Conservation (phyloP, 1,140 invertebrate genomes). For the Cydia strobilella region DNA sequence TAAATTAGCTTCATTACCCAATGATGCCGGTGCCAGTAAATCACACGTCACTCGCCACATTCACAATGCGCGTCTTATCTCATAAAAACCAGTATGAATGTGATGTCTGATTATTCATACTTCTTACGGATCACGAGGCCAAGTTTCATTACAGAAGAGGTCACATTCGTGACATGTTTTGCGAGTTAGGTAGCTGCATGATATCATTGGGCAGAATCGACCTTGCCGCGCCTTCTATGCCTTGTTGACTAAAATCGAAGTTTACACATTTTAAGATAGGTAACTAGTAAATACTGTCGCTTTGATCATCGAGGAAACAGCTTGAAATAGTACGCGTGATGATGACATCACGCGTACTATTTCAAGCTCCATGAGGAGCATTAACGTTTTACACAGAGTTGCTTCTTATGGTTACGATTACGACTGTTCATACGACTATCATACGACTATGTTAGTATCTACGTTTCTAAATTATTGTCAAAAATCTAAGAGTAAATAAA, state of each 20-base stretch:
- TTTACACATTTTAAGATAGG: conserved; percentile 25
- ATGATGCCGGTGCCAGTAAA: conserved; percentile 8
- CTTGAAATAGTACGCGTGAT: conserved; percentile 9
- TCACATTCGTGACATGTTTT: conserved; percentile 4
- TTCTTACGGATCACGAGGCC: not conserved
- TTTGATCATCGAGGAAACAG: not conserved
- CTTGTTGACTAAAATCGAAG: conserved; percentile 25
- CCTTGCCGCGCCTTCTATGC: conserved; percentile 44
- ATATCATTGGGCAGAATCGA: conserved; percentile 42
- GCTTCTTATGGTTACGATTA: not conserved
- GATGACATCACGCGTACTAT: no score
- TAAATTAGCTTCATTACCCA: conserved; percentile 16
- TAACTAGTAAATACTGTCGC: conserved; percentile 33
- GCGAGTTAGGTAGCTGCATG: conserved; percentile 34
- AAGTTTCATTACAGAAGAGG: not conserved
- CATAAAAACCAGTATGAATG: not conserved
- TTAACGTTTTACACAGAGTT: not conserved
- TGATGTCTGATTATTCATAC: not conserved
- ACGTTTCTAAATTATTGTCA: not conserved
- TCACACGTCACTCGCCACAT: conserved; percentile 29
- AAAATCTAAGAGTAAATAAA: not conserved
- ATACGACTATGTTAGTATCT: no score
- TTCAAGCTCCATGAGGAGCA: no score
- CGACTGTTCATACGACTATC: not conserved
- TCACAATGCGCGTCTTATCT: conserved; percentile 33